Percentiles rank a stretch among this genome's conserved stretches.
Conservation (phyloP, 2,888 invertebrate genomes). For the Rhagophthalmus giganteus region DNA sequence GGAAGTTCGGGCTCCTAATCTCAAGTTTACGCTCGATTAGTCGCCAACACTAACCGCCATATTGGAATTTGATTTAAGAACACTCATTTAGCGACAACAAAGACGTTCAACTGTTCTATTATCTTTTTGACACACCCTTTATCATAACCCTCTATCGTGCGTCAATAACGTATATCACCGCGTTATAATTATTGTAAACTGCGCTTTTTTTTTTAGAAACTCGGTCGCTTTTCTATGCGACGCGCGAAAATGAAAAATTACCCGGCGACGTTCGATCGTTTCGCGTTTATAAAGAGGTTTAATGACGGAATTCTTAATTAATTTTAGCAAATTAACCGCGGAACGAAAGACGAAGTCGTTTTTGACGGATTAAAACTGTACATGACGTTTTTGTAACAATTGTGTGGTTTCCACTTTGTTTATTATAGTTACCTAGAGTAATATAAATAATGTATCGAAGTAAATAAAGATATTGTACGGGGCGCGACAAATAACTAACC, state of each 20-base stretch:
- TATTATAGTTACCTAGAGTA: too few species aligned
- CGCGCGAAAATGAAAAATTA: constrained; percentile 4
- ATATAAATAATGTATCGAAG: too few species aligned
- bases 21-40: constrained; percentile 57
- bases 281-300: too few species aligned
- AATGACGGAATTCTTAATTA: too few species aligned
- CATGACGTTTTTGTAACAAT: too few species aligned
- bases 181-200: constrained; percentile 21
- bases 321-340: too few species aligned
- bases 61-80: constrained; percentile 59
- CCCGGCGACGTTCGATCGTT: too few species aligned
- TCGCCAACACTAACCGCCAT: constrained; percentile 55
- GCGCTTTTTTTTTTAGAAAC: not conserved
- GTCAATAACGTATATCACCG: constrained; percentile 27
- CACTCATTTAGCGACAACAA: constrained; percentile 56
- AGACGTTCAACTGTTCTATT: constrained; percentile 55
- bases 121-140: constrained; percentile 53
- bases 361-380: too few species aligned
- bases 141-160: constrained; percentile 42
- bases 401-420: too few species aligned
- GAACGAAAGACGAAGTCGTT: too few species aligned
- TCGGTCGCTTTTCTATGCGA: not conserved
- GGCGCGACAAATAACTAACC: too few species aligned
- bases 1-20: constrained; percentile 47
- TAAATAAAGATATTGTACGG: too few species aligned